Evolutionary conservation across 2,888 invertebrate genomes (phyloP).

Genomic region (Melitaea athalia): DNA sequence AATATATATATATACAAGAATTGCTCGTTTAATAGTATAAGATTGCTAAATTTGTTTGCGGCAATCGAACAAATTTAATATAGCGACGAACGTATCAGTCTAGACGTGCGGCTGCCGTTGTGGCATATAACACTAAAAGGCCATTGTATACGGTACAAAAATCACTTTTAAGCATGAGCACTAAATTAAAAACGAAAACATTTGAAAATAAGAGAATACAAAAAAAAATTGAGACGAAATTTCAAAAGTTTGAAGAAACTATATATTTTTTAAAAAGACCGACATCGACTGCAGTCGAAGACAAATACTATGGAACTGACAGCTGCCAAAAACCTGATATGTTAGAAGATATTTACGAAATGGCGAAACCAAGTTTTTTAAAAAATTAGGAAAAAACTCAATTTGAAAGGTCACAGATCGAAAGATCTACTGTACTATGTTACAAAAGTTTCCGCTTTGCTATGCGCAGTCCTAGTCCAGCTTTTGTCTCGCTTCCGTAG

Average conservation of each 20-base stretch:
- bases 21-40: too few species aligned
- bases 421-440: too few species aligned
- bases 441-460: too few species aligned
- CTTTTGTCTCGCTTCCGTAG: too few species aligned
- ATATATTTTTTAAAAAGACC: slow-evolving; percentile 3
- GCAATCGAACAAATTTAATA: slow-evolving; percentile 48
- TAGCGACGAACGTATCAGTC: slow-evolving; percentile 42
- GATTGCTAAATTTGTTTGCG: slow-evolving; percentile 48
- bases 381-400: too few species aligned
- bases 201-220: slow-evolving; percentile 8
- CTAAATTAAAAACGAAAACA: slow-evolving; percentile 5
- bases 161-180: slow-evolving; percentile 8
- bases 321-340: slow-evolving; percentile 28
- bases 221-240: not conserved
- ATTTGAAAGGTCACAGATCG: too few species aligned
- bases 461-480: too few species aligned
- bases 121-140: slow-evolving; percentile 43
- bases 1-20: too few species aligned
- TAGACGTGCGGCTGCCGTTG: slow-evolving; percentile 46
- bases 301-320: slow-evolving; percentile 28
- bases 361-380: slow-evolving; percentile 20
- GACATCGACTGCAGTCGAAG: not conserved
- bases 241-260: not conserved
- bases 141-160: slow-evolving; percentile 11
- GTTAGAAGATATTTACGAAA: slow-evolving; percentile 3